A percentile compares a stretch with the other conserved stretches of the same genome.
Conservation (phyloP, 53 echinoderm and acorn worm species). For the Pentamera pediparva region DNA sequence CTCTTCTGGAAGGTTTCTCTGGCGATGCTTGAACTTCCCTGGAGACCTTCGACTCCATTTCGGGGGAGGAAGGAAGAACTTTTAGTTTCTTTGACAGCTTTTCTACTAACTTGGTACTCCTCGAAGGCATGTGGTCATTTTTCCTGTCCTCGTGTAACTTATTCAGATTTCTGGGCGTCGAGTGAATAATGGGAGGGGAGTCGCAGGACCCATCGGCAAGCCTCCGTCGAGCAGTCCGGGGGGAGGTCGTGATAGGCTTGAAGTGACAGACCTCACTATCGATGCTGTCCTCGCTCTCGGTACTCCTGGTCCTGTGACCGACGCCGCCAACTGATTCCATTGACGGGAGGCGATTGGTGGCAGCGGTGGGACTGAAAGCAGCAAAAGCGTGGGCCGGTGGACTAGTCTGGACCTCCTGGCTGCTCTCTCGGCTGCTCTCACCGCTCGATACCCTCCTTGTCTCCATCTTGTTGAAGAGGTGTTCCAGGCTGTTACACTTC, state of each 20-base stretch:
- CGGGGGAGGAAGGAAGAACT: not conserved
- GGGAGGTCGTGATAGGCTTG: constrained; percentile 84
- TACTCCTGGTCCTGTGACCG: constrained; percentile 57
- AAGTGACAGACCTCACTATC: constrained; percentile 86
- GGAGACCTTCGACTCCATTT: not conserved
- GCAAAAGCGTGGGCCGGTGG: not conserved
- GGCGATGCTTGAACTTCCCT: constrained; percentile 11
- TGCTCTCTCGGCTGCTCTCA: not conserved
- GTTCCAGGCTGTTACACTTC: constrained; percentile 13
- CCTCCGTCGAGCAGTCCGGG: constrained; percentile 82
- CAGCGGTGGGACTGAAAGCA: constrained; percentile 18
- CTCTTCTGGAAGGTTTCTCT: not conserved
- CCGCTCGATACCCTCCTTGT: not conserved
- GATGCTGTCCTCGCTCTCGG: constrained; percentile 88
- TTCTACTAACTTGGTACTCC: not conserved
- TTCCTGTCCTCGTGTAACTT: constrained; percentile 27
- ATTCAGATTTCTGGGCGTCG: constrained; percentile 77
- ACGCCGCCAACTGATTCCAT: constrained; percentile 17
- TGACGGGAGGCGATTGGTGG: constrained; percentile 12
- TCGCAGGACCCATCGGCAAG: constrained; percentile 61
- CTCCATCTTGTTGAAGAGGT: constrained; percentile 34
- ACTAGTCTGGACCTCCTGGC: not conserved
- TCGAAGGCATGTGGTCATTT: not conserved
- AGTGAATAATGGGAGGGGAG: constrained; percentile 74
- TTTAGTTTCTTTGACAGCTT: not conserved